phyloP scores from a whole-genome alignment of 2,797 vertebrate species.

The Pangasius mekongensis region DNA sequence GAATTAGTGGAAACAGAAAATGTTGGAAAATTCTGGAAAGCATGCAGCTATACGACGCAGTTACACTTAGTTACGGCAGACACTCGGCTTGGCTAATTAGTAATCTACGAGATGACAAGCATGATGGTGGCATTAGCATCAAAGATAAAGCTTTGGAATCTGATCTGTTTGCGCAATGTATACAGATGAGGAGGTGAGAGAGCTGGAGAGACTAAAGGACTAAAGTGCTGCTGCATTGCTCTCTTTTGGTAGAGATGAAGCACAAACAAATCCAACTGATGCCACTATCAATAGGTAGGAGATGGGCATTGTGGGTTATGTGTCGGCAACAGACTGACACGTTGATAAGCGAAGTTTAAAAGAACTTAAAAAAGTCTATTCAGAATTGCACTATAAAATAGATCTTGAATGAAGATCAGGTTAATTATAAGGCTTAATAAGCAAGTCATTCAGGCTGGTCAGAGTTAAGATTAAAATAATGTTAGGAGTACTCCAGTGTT shows the following conservation, averaged over 20 bases:
- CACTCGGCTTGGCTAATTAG: neutral
- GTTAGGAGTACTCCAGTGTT: neutral
- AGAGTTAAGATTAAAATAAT: neutral
- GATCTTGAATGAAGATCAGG: neutral
- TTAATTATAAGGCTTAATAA: neutral
- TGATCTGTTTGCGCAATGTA: neutral
- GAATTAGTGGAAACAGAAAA: neutral
- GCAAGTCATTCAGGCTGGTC: neutral
- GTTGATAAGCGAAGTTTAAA: neutral
- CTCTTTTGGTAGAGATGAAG: neutral
- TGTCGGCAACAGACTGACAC: neutral
- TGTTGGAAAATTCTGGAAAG: neutral
- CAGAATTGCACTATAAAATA: neutral
- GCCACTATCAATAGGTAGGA: neutral
- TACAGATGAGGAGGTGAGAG: neutral
- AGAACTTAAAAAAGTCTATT: neutral
- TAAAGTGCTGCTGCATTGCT: neutral
- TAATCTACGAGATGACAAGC: neutral
- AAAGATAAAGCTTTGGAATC: neutral
- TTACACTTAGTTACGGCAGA: neutral
- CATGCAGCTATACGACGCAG: neutral
- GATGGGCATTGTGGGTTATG: neutral
- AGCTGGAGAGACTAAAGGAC: neutral
- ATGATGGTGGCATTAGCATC: neutral
- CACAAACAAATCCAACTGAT: neutral